These are phyloP conservation scores for Muscicapa striata DNA, from an alignment of 2,797 vertebrate genomes.

Conservation along the genomic window DNA sequence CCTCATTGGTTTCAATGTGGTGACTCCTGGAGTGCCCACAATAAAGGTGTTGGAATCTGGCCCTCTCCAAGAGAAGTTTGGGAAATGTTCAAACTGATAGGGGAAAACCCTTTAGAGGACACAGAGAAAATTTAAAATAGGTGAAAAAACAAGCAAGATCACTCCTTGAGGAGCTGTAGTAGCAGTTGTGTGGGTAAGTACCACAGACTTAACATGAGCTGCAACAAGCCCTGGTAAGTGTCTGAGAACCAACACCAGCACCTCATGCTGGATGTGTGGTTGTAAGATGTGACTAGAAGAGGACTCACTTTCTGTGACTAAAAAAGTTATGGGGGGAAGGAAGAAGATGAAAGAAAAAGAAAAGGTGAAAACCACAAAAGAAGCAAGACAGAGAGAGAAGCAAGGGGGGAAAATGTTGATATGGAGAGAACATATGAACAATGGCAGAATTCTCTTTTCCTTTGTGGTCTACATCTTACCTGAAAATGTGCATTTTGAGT, in stretches of 20 bases:
- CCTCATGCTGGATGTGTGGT: neutral
- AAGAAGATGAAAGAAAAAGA: neutral
- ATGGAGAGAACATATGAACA: neutral
- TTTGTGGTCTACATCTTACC: neutral
- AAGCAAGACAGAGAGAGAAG: neutral
- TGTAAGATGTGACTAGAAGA: neutral
- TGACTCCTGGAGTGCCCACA: neutral
- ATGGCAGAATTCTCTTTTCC: neutral
- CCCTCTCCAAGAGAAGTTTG: neutral
- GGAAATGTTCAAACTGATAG: neutral
- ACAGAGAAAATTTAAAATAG: neutral
- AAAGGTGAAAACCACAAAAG: neutral
- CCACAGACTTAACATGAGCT: neutral
- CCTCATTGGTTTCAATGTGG: neutral
- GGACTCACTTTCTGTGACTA: neutral
- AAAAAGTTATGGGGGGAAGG: neutral
- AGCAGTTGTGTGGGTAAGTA: neutral
- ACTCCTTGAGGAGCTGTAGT: neutral
- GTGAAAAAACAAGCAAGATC: neutral
- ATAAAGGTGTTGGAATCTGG: neutral
- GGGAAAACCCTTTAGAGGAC: neutral
- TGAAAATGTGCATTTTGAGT: neutral
- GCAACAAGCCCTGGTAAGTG: neutral
- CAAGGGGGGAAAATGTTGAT: fast-evolving
- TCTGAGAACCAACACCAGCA: neutral